Percentiles rank a stretch among this genome's conserved stretches.
phyloP scores from a whole-genome alignment of 2,113 vertebrate genomes.

The Mustela lutreola region DNA sequence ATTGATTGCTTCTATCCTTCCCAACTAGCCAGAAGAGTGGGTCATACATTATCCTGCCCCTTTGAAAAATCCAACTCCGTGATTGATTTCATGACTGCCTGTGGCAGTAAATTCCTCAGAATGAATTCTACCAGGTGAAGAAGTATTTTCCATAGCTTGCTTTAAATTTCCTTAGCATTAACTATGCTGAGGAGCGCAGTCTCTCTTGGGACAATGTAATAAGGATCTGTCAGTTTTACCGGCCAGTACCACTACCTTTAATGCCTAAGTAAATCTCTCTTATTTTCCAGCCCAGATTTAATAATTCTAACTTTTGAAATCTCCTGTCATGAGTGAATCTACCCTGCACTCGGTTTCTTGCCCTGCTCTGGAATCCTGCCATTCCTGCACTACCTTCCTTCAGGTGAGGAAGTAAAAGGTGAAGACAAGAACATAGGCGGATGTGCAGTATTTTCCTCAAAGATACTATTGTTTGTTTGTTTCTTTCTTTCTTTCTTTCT shows the following conservation, averaged over 20 bases:
- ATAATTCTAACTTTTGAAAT: conserved; percentile 69
- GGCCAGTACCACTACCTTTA: conserved; percentile 19
- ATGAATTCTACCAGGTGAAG: conserved; percentile 67
- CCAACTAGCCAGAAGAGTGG: conserved; percentile 39
- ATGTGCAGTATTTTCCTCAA: background rate
- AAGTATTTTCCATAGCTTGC: conserved; percentile 63
- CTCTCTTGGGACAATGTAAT: conserved; percentile 50
- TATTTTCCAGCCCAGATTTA: conserved; percentile 52
- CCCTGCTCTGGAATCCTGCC: background rate
- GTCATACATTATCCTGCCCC: conserved; percentile 41
- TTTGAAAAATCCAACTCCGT: conserved; percentile 59
- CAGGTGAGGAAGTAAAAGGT: background rate
- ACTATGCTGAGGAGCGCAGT: background rate
- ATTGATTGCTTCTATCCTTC: conserved; percentile 66
- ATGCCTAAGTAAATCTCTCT: conserved; percentile 59
- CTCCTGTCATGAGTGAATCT: background rate
- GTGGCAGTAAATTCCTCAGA: conserved; percentile 63
- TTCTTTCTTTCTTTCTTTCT: background rate
- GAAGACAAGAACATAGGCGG: background rate
- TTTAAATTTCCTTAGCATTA: conserved; percentile 66
- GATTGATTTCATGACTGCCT: conserved; percentile 73
- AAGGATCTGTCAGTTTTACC: conserved; percentile 59
- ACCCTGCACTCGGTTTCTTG: background rate
- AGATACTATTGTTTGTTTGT: background rate
- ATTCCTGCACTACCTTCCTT: background rate